Evolutionary conservation across 2,797 vertebrate genomes (phyloP).

Genomic region (Chiroxiphia lanceolata): DNA sequence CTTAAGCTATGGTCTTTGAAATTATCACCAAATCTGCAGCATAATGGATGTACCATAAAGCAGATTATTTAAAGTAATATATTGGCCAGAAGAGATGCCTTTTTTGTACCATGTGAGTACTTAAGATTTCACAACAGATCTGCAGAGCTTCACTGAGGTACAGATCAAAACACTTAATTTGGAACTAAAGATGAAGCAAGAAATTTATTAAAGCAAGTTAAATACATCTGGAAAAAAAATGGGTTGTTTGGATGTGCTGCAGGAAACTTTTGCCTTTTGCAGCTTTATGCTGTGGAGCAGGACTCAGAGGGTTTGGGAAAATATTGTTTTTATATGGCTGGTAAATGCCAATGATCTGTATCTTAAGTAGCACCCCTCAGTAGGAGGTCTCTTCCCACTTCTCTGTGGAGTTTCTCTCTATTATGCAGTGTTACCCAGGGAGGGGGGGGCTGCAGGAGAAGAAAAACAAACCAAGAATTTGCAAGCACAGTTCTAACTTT

Average conservation of each 20-base stretch:
- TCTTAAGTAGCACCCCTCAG: constrained; percentile 26
- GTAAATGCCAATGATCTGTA: constrained; percentile 53
- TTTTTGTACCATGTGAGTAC: background rate
- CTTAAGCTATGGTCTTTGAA: background rate
- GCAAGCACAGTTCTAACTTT: constrained; percentile 27
- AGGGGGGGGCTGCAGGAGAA: constrained; percentile 10
- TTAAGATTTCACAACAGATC: background rate
- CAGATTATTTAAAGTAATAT: background rate
- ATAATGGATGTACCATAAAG: background rate
- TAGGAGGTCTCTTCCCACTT: constrained; percentile 43
- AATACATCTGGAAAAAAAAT: background rate
- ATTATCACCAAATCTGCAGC: background rate
- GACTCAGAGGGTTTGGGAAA: constrained; percentile 50
- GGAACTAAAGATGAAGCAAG: background rate
- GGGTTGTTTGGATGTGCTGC: background rate
- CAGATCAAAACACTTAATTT: background rate
- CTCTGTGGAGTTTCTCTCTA: constrained; percentile 34
- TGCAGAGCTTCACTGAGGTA: background rate
- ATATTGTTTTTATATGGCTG: constrained; percentile 61
- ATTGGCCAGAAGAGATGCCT: background rate
- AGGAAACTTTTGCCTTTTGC: background rate
- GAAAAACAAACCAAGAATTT: constrained; percentile 68
- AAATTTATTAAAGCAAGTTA: background rate
- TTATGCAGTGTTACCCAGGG: constrained; percentile 13
- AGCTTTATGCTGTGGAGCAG: constrained; percentile 7